A percentile compares a stretch with the other conserved stretches of the same genome.
phyloP scores from a whole-genome alignment of 1,140 invertebrate species.

The Apis mellifera region Amel_HAv3.1 CM009939.2:3853501-3854000 shows the following conservation, averaged over 20 bases:
- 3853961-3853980: slow-evolving; percentile 47
- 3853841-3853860: slow-evolving; percentile 3
- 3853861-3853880: slow-evolving; percentile 27
- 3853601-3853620: too few relatives aligned
- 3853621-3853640: background rate
- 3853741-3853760: background rate
- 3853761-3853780: background rate
- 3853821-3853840: background rate
- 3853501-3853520: too few relatives aligned
- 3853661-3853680: background rate
- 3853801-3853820: background rate
- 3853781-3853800: background rate
- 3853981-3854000: slow-evolving; percentile 61
- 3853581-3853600: too few relatives aligned
- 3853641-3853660: background rate
- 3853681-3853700: too few relatives aligned
- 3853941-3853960: slow-evolving; percentile 59
- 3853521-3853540: too few relatives aligned
- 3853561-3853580: too few relatives aligned
- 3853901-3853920: slow-evolving; percentile 55
- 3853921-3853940: slow-evolving; percentile 35
- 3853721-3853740: background rate
- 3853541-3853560: too few relatives aligned
- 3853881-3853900: slow-evolving; percentile 30
- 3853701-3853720: background rate